A percentile compares a stretch with the other conserved stretches of the same genome.
These are phyloP conservation scores for Dasypolia templi DNA, from an alignment of 2,888 invertebrate genomes.

Conservation along the genomic window DNA sequence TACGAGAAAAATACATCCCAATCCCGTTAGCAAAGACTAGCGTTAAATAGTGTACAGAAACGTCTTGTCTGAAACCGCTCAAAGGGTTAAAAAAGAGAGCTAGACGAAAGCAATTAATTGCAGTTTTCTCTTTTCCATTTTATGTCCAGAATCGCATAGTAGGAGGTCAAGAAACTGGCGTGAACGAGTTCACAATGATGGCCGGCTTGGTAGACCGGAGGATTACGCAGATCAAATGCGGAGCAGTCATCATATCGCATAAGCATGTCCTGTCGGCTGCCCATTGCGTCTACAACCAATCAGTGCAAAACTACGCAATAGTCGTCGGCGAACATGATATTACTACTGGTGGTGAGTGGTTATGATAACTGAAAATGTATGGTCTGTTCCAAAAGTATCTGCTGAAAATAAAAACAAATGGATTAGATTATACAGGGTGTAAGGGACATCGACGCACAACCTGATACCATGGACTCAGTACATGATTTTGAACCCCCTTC, in stretches of 20 bases:
- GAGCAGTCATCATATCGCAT: constrained; percentile 87
- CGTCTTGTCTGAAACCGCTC: too few species aligned
- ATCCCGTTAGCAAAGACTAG: background rate
- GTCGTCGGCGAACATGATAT: constrained; percentile 90
- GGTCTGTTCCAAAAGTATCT: background rate
- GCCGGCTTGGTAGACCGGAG: constrained; percentile 72
- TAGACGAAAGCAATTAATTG: background rate
- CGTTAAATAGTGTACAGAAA: too few species aligned
- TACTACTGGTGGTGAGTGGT: constrained; percentile 77
- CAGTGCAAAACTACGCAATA: constrained; percentile 70
- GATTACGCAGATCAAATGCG: constrained; percentile 86
- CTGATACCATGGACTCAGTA: too few species aligned
- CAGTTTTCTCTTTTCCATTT: background rate
- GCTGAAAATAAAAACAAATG: background rate
- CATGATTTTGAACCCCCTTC: too few species aligned
- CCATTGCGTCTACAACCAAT: constrained; percentile 88
- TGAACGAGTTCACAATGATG: constrained; percentile 85
- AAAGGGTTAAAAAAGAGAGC: background rate
- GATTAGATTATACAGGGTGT: too few species aligned
- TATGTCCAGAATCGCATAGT: constrained; percentile 83
- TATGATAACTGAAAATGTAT: background rate
- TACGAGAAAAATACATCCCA: too few species aligned
- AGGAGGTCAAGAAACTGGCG: constrained; percentile 78
- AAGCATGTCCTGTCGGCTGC: constrained; percentile 89
- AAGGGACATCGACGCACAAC: too few species aligned